Evolutionary conservation across 2,797 vertebrate species (phyloP).

Genomic region (Pteronotus mesoamericanus): DNA sequence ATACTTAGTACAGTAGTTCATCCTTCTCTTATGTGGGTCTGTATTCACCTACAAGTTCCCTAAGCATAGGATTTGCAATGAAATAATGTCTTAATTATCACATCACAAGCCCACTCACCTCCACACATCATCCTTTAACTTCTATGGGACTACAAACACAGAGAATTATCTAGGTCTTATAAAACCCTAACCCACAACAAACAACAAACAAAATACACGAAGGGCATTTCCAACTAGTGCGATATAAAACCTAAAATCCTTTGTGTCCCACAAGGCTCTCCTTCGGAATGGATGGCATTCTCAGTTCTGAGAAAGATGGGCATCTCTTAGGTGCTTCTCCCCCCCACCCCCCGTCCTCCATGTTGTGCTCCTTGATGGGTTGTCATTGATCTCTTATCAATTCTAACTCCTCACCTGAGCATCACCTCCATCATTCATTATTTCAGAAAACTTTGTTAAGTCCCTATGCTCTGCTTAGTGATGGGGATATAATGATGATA

Average conservation of each 20-base stretch:
- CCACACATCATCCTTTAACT: not conserved
- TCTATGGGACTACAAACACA: not conserved
- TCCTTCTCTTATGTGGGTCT: not conserved
- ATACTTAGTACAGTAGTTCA: not conserved
- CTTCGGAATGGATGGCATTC: not conserved
- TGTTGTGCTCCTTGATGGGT: rapidly evolving
- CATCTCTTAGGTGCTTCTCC: not conserved
- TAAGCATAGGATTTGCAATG: not conserved
- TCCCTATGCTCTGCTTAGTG: not conserved
- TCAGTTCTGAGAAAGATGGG: not conserved
- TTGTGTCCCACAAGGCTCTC: not conserved
- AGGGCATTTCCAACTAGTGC: not conserved
- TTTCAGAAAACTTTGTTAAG: not conserved
- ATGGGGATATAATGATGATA: not conserved
- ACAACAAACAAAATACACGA: not conserved
- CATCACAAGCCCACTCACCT: not conserved
- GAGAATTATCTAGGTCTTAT: not conserved
- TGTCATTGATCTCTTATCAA: not conserved
- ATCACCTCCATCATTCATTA: not conserved
- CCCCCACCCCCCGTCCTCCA: rapidly evolving
- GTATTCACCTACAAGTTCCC: not conserved
- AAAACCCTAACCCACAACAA: not conserved
- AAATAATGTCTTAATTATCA: not conserved
- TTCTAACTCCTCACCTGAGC: not conserved
- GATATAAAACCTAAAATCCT: not conserved